A percentile compares a stretch with the other conserved stretches of the same genome.
These are phyloP conservation scores for Eretmocerus hayati DNA, from an alignment of 2,888 invertebrate genomes.

Conservation along the genomic window DNA sequence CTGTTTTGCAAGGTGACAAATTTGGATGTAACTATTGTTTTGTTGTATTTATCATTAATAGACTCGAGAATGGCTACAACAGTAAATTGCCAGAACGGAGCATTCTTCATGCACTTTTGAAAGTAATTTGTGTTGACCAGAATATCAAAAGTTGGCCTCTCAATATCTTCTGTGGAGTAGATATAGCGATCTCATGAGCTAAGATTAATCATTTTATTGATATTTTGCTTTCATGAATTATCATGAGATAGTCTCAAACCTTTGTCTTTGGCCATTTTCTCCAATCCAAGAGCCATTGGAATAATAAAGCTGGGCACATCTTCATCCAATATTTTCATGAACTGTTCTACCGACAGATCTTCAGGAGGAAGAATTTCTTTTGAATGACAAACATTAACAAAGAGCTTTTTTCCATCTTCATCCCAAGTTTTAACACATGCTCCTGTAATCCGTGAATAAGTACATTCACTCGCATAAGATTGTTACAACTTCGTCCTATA, in stretches of 20 bases:
- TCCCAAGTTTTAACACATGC: conserved; percentile 72
- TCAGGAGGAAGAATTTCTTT: conserved; percentile 67
- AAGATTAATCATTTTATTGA: background rate
- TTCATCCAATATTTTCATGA: conserved; percentile 47
- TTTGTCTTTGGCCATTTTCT: conserved; percentile 71
- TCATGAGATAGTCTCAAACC: conserved; percentile 32
- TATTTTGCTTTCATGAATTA: too few relatives aligned
- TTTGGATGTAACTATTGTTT: conserved; percentile 59
- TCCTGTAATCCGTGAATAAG: too few relatives aligned
- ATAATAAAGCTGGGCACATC: conserved; percentile 70
- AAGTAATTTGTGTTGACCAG: conserved; percentile 75
- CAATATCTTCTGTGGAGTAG: conserved; percentile 55
- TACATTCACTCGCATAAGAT: too few relatives aligned
- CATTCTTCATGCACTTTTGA: conserved; percentile 63
- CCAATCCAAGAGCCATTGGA: conserved; percentile 86
- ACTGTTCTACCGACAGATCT: conserved; percentile 55
- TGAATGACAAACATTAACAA: conserved; percentile 79
- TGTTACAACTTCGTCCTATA: too few relatives aligned
- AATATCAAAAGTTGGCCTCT: conserved; percentile 74
- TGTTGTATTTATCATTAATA: conserved; percentile 69
- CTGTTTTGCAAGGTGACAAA: conserved; percentile 66
- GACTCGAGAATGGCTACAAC: conserved; percentile 74
- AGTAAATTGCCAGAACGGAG: conserved; percentile 72
- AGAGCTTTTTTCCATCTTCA: conserved; percentile 61
- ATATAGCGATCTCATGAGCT: background rate